Evolutionary conservation across 2,797 vertebrate genomes (phyloP).

Genomic region (Lagocephalus sceleratus): DNA sequence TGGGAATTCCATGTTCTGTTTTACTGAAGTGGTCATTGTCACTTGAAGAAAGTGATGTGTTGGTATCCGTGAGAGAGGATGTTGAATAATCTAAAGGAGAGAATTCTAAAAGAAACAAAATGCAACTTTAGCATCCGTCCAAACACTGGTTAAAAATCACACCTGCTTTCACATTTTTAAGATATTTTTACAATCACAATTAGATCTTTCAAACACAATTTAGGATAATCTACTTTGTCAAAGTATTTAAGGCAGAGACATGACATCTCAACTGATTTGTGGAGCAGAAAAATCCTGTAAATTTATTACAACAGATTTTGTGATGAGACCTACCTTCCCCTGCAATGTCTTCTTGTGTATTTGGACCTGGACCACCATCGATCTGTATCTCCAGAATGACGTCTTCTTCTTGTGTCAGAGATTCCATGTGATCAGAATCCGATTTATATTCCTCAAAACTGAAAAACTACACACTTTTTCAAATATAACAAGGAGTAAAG

Average conservation of each 20-base stretch:
- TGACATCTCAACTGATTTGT: slow-evolving; percentile 1
- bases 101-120: slow-evolving; percentile 1
- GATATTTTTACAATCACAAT: not conserved
- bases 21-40: not conserved
- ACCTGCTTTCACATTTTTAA: not conserved
- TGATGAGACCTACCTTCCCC: slow-evolving; percentile 1
- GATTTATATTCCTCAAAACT: not conserved
- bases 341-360: not conserved
- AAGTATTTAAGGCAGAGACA: slow-evolving; percentile 1
- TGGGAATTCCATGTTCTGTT: not conserved
- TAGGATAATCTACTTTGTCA: slow-evolving; percentile 1
- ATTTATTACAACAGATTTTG: slow-evolving; percentile 1
- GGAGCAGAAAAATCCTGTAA: not conserved
- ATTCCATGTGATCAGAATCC: not conserved
- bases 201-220: not conserved
- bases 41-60: slow-evolving; percentile 2
- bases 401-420: not conserved
- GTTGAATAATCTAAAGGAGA: slow-evolving; percentile 1
- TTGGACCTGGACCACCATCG: not conserved
- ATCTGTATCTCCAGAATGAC: slow-evolving; percentile 1
- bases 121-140: not conserved
- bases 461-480: not conserved
- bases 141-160: slow-evolving; percentile 3
- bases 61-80: slow-evolving; percentile 1
- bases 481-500: not conserved